These are phyloP conservation scores for Drosophila ironensis DNA, from an alignment of 1,140 invertebrate genomes.

Conservation along the genomic window DNA sequence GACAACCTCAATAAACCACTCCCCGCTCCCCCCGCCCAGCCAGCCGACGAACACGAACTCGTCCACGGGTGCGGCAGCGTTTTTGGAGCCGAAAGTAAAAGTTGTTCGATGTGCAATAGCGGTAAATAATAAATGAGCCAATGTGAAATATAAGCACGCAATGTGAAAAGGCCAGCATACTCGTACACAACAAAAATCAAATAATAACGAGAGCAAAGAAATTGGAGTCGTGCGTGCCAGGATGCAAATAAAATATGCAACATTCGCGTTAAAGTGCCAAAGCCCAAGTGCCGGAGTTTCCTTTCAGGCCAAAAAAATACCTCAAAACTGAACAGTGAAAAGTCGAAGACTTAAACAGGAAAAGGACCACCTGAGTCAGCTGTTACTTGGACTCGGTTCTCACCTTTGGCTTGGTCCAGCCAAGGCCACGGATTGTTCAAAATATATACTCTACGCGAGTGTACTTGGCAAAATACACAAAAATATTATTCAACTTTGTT, in stretches of 20 bases:
- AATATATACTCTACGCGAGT: neutral
- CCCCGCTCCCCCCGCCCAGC: too few species aligned
- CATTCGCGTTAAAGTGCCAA: constrained; percentile 48
- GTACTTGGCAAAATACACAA: neutral
- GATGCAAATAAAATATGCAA: constrained; percentile 56
- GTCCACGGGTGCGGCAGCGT: constrained; percentile 20
- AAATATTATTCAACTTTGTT: constrained; percentile 49
- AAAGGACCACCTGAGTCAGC: neutral
- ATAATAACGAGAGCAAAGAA: neutral
- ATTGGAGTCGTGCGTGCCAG: constrained; percentile 12
- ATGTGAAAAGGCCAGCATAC: constrained; percentile 5
- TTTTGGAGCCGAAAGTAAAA: constrained; percentile 49
- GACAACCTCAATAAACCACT: constrained; percentile 55
- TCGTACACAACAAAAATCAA: neutral
- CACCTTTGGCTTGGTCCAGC: constrained; percentile 9
- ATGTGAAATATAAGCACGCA: constrained; percentile 29
- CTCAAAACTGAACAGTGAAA: constrained; percentile 1
- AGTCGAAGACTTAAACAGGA: neutral
- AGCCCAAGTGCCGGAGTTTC: constrained; percentile 32
- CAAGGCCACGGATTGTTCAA: constrained; percentile 50
- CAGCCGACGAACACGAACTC: neutral
- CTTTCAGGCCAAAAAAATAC: constrained; percentile 2
- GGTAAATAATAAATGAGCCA: constrained; percentile 65
- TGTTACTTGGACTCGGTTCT: constrained; percentile 13
- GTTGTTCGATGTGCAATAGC: constrained; percentile 56